Percentiles rank a stretch among this genome's conserved stretches.
phyloP scores from a whole-genome alignment of 2,888 invertebrate species.

The Tenthredo amoena region DNA sequence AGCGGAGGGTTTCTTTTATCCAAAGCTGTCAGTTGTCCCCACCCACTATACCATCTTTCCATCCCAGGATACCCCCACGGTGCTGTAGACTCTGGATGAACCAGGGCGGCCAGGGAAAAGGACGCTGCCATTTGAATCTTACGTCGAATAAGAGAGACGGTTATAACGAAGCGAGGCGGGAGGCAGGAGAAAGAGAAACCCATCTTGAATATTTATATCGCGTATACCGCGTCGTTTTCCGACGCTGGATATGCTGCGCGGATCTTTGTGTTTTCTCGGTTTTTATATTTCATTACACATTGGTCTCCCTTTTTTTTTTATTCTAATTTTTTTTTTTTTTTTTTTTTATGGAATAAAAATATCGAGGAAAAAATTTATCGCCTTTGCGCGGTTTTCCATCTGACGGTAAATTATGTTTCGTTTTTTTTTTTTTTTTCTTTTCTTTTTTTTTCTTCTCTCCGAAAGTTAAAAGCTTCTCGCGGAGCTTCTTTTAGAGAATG shows the following conservation, averaged over 20 bases:
- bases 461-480: neutral
- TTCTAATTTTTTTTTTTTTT: neutral
- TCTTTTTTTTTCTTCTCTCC: neutral
- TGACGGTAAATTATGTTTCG: neutral
- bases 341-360: neutral
- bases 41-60: constrained; percentile 59
- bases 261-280: constrained; percentile 42
- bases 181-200: constrained; percentile 61
- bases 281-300: neutral
- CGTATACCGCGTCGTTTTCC: constrained; percentile 57
- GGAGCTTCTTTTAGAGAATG: neutral
- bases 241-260: constrained; percentile 48
- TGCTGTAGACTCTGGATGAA: constrained; percentile 18
- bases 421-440: neutral
- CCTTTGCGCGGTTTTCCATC: neutral
- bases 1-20: constrained; percentile 65
- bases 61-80: constrained; percentile 44
- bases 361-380: neutral
- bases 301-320: neutral
- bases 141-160: constrained; percentile 29
- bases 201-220: constrained; percentile 73
- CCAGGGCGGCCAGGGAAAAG: neutral
- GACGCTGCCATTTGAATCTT: constrained; percentile 1
- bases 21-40: constrained; percentile 64
- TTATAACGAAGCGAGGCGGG: constrained; percentile 29